Percentiles rank a stretch among this genome's conserved stretches.
Evolutionary conservation across 2,888 invertebrate species (phyloP).

Genomic region (Netelia melanura): DNA sequence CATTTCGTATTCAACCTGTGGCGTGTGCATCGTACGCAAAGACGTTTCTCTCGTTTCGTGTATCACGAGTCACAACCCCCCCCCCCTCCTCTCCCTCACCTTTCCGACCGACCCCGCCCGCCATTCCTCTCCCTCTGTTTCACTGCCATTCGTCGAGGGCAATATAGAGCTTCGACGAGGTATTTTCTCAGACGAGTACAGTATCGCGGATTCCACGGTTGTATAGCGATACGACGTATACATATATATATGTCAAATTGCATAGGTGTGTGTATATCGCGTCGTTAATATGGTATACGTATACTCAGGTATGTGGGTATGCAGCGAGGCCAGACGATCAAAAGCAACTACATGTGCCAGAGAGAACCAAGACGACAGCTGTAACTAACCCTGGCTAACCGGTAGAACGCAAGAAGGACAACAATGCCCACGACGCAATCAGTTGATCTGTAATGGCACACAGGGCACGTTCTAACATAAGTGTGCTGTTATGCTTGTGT

Average conservation of each 20-base stretch:
- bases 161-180: conserved; percentile 43
- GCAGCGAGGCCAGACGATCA: conserved; percentile 55
- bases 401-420: conserved; percentile 57
- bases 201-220: conserved; percentile 45
- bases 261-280: background rate
- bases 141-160: conserved; percentile 43
- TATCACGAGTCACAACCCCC: conserved; percentile 25
- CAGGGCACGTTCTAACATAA: conserved; percentile 52
- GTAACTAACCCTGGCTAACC: conserved; percentile 64
- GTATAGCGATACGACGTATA: background rate
- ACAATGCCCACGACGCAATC: conserved; percentile 58
- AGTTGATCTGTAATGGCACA: conserved; percentile 61
- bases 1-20: conserved; percentile 60
- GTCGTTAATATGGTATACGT: conserved; percentile 16
- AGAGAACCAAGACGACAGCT: conserved; percentile 34
- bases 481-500: conserved; percentile 10
- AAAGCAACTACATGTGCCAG: conserved; percentile 17
- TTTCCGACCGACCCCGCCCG: background rate
- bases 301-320: conserved; percentile 7
- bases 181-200: conserved; percentile 47
- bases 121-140: background rate
- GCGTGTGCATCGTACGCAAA: conserved; percentile 47
- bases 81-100: background rate
- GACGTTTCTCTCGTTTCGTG: conserved; percentile 49
- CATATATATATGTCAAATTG: background rate